phyloP scores from a whole-genome alignment of 2,888 invertebrate species.

The Tachina lurida region DNA sequence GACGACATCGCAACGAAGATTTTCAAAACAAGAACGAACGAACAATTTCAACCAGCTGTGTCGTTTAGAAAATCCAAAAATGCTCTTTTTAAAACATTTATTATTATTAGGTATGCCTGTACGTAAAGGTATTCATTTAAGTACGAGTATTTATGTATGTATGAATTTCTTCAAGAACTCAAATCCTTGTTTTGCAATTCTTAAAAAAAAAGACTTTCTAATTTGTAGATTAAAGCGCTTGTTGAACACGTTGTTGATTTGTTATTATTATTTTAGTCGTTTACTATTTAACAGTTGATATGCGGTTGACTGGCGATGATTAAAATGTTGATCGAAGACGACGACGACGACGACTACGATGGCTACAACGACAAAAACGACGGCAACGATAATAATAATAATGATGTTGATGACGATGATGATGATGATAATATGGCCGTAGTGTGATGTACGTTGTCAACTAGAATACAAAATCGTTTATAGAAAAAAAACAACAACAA shows the following conservation, averaged over 20 bases:
- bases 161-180: not conserved
- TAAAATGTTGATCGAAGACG: conserved; percentile 15
- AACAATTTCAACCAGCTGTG: not conserved
- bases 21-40: conserved; percentile 1
- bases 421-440: conserved; percentile 58
- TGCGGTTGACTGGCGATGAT: conserved; percentile 41
- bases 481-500: conserved; percentile 71
- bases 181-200: conserved; percentile 25
- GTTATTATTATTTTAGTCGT: conserved; percentile 47
- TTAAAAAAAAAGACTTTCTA: not conserved
- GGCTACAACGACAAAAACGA: not conserved
- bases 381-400: conserved; percentile 18
- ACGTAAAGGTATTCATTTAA: too few relatives aligned
- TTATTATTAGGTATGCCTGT: too few relatives aligned
- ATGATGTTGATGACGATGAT: conserved; percentile 23
- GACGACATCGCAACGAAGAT: conserved; percentile 29
- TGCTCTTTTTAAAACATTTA: not conserved
- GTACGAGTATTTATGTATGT: not conserved
- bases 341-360: conserved; percentile 9
- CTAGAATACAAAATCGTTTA: conserved; percentile 62
- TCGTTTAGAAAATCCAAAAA: not conserved
- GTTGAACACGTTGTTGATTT: conserved; percentile 31
- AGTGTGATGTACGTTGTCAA: conserved; percentile 64
- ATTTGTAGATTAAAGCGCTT: conserved; percentile 22
- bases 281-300: conserved; percentile 53